Evolutionary conservation across 2,888 invertebrate species (phyloP).

Genomic region (Dasysyrphus albostriatus): DNA sequence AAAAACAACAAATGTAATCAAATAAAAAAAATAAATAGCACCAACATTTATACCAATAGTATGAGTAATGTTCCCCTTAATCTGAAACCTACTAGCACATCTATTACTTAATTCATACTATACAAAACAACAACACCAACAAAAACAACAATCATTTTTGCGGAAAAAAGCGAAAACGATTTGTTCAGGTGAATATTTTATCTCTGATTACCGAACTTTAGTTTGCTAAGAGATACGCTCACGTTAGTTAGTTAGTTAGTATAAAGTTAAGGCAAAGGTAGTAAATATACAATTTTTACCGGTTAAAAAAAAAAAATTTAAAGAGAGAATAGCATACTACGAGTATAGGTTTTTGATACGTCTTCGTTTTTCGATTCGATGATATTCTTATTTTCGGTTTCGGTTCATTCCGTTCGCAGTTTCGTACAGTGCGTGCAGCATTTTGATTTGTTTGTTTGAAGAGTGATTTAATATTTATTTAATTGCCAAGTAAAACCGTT

Average conservation of each 20-base stretch:
- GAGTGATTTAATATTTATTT: conserved; percentile 44
- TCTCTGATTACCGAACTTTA: conserved; percentile 70
- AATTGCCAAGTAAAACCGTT: conserved; percentile 34
- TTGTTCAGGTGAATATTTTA: conserved; percentile 67
- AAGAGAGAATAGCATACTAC: background rate
- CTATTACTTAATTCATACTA: conserved; percentile 70
- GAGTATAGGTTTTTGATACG: background rate
- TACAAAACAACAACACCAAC: conserved; percentile 34
- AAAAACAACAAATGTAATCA: conserved; percentile 41
- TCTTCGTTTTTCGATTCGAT: conserved; percentile 14
- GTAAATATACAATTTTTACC: conserved; percentile 11
- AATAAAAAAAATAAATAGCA: conserved; percentile 23
- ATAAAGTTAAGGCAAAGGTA: conserved; percentile 1
- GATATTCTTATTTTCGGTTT: conserved; percentile 22
- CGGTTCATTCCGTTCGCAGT: conserved; percentile 53
- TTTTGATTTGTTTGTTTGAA: conserved; percentile 22
- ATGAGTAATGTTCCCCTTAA: conserved; percentile 63
- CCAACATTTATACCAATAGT: background rate
- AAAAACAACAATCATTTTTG: conserved; percentile 38
- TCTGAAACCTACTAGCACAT: conserved; percentile 61
- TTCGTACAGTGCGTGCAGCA: conserved; percentile 51
- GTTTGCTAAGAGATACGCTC: conserved; percentile 67
- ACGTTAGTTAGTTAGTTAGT: conserved; percentile 59
- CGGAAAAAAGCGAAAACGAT: conserved; percentile 43
- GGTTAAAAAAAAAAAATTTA: background rate